Evolutionary conservation across 2,888 invertebrate species (phyloP), one percentile per base, ranked within the genome.

Genomic region (Micoletzkya japonica): DNA sequence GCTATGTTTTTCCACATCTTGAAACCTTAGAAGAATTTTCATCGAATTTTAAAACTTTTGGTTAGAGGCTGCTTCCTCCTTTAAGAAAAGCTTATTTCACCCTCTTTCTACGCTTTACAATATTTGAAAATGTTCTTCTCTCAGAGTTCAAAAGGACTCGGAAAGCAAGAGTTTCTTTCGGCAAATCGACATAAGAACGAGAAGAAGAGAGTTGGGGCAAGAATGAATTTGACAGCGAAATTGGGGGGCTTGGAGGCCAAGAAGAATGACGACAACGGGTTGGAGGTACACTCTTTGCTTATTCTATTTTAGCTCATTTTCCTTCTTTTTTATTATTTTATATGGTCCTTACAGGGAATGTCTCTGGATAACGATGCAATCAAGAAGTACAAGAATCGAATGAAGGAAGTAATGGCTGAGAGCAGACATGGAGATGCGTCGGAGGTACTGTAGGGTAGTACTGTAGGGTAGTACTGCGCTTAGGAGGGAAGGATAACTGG

Each of bases 181-280:
- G 64, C 64, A 10, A 64, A 64, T 64, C 50, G 64, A 26, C 52
- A 64, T 3, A 50, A 44, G 32, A 36, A 37, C 34, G 64, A 64
- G 52, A 64, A 64, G 36, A 64, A 52, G 24, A 64, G 52, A 52
- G 52, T 52, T 28, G 26, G 20, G 44, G 44, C 20, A 44, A 10
- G 52, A 50, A 4, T 50, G 24, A 64, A 52, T 64, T 39, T 64
- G 2, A 24, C 64, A 0, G 26, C 2, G 50, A 64, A 64, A 36
- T 52, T 52, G 50, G 30, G 20, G 7, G 37, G 26, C 14, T n/a
- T 36, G 4, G 34, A 52, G 30, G 54, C 28, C 50, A 36, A 64
- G 14, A 37, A 64, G 64, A 64, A 54, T 20, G 26, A 26, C 10
- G 54, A 54, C 26, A 54, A 54, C 24, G 26, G 10, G 17, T 20